Percentiles rank a stretch among this genome's conserved stretches.
These are phyloP conservation scores for Cygnus atratus DNA, from an alignment of 2,113 vertebrate genomes.

Conservation along the genomic window DNA sequence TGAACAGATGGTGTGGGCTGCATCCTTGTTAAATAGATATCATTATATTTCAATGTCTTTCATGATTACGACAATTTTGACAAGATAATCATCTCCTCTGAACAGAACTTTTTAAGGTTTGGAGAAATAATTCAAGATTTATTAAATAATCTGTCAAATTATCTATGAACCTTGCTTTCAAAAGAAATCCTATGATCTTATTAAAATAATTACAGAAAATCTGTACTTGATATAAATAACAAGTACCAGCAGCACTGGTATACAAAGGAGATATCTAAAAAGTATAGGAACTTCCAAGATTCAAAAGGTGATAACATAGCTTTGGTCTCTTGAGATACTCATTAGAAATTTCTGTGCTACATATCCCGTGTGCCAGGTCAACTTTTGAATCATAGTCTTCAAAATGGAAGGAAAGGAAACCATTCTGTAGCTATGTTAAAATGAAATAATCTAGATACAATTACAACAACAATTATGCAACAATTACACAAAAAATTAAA, in stretches of 20 bases:
- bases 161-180: constrained; percentile 13
- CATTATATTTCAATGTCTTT: constrained; percentile 3
- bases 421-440: background rate
- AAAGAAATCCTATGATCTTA: constrained; percentile 8
- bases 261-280: background rate
- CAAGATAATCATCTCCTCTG: background rate
- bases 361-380: background rate
- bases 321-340: background rate
- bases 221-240: constrained; percentile 8
- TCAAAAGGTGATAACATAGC: background rate
- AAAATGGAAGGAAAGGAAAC: background rate
- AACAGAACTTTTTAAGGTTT: constrained; percentile 10
- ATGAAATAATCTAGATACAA: background rate
- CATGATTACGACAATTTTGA: background rate
- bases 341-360: background rate
- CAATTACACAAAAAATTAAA: background rate
- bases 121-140: constrained; percentile 5
- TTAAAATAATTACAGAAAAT: constrained; percentile 38
- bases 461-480: too few relatives aligned
- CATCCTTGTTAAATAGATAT: constrained; percentile 9
- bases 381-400: background rate
- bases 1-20: background rate
- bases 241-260: background rate
- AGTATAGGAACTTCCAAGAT: background rate
- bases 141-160: constrained; percentile 48